Evolutionary conservation across 2,888 invertebrate species (phyloP).

Genomic region (Pediacus dermestoides): DNA sequence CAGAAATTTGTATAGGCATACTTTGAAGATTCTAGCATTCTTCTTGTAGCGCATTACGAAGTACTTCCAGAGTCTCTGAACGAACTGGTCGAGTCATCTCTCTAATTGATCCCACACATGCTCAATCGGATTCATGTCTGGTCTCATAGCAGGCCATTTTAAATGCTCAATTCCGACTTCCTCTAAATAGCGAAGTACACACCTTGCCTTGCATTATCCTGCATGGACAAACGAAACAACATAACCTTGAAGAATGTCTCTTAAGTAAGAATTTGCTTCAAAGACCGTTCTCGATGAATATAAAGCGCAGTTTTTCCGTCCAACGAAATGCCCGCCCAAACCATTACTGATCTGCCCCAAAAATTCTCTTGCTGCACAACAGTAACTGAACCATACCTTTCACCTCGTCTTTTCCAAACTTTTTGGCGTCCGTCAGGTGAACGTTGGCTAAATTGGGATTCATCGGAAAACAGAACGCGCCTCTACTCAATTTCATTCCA

Average conservation of each 20-base stretch:
- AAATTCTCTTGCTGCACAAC: conserved; percentile 1
- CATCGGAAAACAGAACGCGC: conserved; percentile 12
- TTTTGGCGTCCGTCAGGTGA: conserved; percentile 7
- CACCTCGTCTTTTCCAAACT: too few species aligned
- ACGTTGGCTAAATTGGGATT: conserved; percentile 11
- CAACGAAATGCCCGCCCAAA: conserved; percentile 4
- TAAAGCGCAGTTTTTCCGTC: conserved; percentile 14
- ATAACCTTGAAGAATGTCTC: conserved; percentile 9
- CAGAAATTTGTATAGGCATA: too few species aligned
- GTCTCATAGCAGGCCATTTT: conserved; percentile 17
- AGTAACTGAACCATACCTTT: too few species aligned
- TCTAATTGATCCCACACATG: too few species aligned
- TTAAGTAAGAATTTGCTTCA: conserved; percentile 5
- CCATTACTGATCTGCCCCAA: not conserved
- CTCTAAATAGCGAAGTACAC: conserved; percentile 15
- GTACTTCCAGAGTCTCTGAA: too few species aligned
- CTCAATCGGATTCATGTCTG: conserved; percentile 16
- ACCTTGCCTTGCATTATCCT: too few species aligned
- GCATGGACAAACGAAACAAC: conserved; percentile 15
- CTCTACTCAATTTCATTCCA: conserved; percentile 10
- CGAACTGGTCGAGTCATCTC: too few species aligned
- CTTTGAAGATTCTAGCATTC: too few species aligned
- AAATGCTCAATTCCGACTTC: conserved; percentile 10
- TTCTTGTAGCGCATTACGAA: too few species aligned
- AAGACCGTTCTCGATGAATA: conserved; percentile 1